These are phyloP conservation scores for Rhinella marina DNA, from an alignment of 2,797 vertebrate species.

Conservation along the genomic window DNA sequence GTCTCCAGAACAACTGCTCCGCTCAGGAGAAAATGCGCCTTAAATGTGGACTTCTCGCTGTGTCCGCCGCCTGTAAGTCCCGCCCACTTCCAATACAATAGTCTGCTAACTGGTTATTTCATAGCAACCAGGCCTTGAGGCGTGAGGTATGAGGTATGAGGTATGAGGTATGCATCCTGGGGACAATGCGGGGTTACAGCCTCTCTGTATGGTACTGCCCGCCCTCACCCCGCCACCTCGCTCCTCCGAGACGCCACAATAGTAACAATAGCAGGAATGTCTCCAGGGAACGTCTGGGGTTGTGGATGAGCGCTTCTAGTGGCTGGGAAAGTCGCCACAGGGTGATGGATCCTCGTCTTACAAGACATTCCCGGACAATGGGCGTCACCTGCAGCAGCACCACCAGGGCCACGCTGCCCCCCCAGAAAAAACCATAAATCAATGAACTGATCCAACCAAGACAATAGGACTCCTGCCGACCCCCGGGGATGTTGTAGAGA, in stretches of 20 bases:
- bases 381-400: too few species aligned
- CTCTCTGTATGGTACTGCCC: too few species aligned
- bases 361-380: too few species aligned
- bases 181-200: too few species aligned
- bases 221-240: too few species aligned
- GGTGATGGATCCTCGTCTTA: neutral
- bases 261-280: too few species aligned
- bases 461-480: neutral
- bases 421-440: neutral
- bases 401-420: too few species aligned
- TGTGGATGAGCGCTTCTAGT: neutral
- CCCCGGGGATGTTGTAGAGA: neutral
- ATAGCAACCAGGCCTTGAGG: constrained; percentile 25
- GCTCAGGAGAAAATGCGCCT: too few species aligned
- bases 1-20: constrained; percentile 10
- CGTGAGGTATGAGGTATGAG: constrained; percentile 24
- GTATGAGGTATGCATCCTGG: too few species aligned
- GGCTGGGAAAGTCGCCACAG: neutral
- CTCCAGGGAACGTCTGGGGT: neutral
- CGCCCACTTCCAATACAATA: constrained; percentile 34
- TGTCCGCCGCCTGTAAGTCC: neutral
- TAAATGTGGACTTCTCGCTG: neutral
- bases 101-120: constrained; percentile 18
- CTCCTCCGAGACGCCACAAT: too few species aligned
- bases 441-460: neutral